Conservation (phyloP, 1,140 invertebrate genomes). For the Teleopsis dalmanni region DNA sequence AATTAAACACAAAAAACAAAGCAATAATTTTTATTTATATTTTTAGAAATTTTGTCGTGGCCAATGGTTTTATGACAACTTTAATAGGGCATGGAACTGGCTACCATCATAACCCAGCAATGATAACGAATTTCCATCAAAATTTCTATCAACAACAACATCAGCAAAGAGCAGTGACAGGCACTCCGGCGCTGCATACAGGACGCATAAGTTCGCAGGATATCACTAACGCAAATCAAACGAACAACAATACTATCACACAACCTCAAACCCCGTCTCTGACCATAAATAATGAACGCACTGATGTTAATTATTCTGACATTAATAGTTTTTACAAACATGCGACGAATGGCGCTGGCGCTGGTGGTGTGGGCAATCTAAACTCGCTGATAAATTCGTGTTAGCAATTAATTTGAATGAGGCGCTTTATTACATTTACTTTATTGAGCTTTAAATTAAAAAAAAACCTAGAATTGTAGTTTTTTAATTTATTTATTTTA, state of each 20-base stretch:
- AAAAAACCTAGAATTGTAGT: background rate
- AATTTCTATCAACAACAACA: constrained; percentile 9
- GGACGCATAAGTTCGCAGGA: too few species aligned
- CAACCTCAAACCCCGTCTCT: background rate
- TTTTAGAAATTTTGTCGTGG: constrained; percentile 44
- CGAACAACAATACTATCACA: constrained; percentile 2
- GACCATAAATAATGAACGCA: background rate
- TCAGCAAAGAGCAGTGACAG: background rate
- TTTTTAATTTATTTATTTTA: background rate
- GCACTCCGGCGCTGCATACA: background rate
- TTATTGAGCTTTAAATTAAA: too few species aligned
- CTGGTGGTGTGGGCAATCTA: constrained; percentile 4
- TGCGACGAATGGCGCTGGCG: background rate
- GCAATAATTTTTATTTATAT: constrained; percentile 25
- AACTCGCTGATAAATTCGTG: constrained; percentile 30
- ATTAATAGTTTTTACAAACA: background rate
- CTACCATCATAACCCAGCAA: constrained; percentile 10
- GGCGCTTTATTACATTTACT: too few species aligned
- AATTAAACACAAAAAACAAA: constrained; percentile 21
- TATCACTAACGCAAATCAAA: too few species aligned
- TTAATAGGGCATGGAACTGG: constrained; percentile 34
- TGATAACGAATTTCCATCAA: constrained; percentile 17
- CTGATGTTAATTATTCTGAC: background rate
- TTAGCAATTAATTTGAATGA: constrained; percentile 18
- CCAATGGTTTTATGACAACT: constrained; percentile 44